These are phyloP conservation scores for Caenorhabditis sinica DNA, from an alignment of 2,888 invertebrate species.

Conservation along the genomic window DNA sequence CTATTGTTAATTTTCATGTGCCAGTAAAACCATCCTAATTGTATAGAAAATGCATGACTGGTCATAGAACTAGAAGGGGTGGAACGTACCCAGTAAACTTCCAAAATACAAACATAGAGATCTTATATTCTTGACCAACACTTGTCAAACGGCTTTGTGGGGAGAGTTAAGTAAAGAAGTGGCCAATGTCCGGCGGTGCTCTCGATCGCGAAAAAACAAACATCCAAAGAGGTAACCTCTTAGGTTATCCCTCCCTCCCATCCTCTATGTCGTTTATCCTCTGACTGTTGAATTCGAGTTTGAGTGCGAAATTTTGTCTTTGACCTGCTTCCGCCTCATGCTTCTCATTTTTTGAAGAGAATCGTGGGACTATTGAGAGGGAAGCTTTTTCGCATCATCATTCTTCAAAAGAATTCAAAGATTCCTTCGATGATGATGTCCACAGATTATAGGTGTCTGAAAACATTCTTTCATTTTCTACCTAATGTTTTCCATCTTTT, in stretches of 20 bases:
- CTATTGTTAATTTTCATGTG: no score
- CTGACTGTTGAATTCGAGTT: constrained; percentile 7
- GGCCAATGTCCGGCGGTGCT: constrained; percentile 32
- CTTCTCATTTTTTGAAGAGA: not conserved
- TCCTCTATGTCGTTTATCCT: constrained; percentile 12
- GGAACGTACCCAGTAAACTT: not conserved
- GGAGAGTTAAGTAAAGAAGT: constrained; percentile 54
- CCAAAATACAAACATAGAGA: constrained; percentile 13
- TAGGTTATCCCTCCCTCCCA: constrained; percentile 25
- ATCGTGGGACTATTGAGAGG: constrained; percentile 47
- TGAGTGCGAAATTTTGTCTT: constrained; percentile 31
- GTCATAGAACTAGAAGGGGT: no score
- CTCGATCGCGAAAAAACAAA: constrained; percentile 40
- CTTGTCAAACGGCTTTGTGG: constrained; percentile 45
- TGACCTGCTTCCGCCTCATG: constrained; percentile 19
- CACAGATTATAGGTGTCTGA: no score
- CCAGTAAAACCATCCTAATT: no score
- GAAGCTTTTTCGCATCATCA: constrained; percentile 1
- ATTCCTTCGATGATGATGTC: no score
- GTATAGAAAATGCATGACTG: not conserved
- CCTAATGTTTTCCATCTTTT: no score
- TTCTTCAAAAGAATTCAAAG: not conserved
- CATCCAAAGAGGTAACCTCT: constrained; percentile 34
- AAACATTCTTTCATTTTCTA: no score
- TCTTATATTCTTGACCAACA: constrained; percentile 35